Evolutionary conservation across 2,113 vertebrate species (phyloP), one percentile per base, ranked within the genome.

Genomic region (Psophia crepitans): DNA sequence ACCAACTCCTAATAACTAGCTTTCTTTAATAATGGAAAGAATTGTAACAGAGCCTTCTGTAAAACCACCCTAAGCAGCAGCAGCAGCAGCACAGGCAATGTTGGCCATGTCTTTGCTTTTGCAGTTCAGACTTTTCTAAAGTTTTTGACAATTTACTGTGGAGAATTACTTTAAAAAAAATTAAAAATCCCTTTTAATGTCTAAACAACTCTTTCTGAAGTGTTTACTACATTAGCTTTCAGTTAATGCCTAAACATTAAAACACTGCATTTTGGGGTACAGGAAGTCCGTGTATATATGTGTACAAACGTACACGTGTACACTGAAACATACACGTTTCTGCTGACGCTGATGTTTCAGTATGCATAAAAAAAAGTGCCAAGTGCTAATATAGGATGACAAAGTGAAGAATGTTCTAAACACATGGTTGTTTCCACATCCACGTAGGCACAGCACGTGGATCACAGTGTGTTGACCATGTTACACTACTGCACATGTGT

Each of bases 11-110:
- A 80, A 28, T 5, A 69, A 68, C 68, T 2, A 58, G 22, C n/a
- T 91, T 95, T 48, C 57, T 56, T 74, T 80, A 84, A 77, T 73
- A 87, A 89, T 6, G 11, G 51, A 60, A 95, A 48, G 43, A 69
- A 82, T 22, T 68, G 13, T 57, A 82, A 44, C 43, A 85, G 64
- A 70, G 22, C 12, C 20, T 49, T 44, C 41, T 82, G 44, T 21
- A 44, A 90, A 93, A 84, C 27, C 44, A 74, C n/a, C 9, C 43
- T 56, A 75, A 82, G 43, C 53, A 84, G 41, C 37, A 84, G 35
- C 41, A 44, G 43, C 43, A 94, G n/a, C 61, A 68, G 23, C 58
- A 57, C 32, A 65, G 30, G 33, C 61, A 74, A n/a, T 1, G 20
- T 0, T 61, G 51, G 39, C 30, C 53, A 44, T 14, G 48, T 35